Evolutionary conservation across 2,113 vertebrate species (phyloP).

Genomic region (Notothenia coriiceps): DNA sequence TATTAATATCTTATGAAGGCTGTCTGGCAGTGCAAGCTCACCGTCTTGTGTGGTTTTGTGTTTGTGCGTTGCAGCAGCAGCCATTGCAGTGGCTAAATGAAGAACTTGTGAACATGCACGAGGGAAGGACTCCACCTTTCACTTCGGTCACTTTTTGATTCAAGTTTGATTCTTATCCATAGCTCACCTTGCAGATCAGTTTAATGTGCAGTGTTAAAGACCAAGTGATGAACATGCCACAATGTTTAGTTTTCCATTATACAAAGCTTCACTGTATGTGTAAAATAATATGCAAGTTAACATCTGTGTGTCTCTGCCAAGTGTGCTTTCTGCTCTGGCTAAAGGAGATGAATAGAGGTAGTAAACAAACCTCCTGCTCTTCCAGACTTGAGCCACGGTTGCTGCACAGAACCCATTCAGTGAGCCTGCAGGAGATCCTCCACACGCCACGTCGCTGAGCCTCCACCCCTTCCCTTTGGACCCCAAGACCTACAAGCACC

Average conservation of each 20-base stretch:
- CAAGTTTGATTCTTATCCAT: constrained; percentile 9
- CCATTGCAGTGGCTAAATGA: constrained; percentile 67
- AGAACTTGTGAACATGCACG: constrained; percentile 73
- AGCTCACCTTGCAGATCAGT: constrained; percentile 22
- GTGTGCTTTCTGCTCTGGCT: constrained; percentile 64
- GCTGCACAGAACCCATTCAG: constrained; percentile 73
- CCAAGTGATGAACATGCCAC: constrained; percentile 47
- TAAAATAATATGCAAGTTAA: constrained; percentile 68
- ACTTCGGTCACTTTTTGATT: constrained; percentile 42
- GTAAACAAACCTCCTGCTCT: constrained; percentile 73
- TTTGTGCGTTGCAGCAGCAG: constrained; percentile 74
- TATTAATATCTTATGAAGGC: constrained; percentile 83
- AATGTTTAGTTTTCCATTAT: constrained; percentile 56
- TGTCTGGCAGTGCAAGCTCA: constrained; percentile 75
- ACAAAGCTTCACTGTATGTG: constrained; percentile 42
- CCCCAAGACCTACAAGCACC: constrained; percentile 44
- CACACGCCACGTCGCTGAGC: constrained; percentile 48
- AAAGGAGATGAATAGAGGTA: constrained; percentile 64
- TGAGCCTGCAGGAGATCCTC: constrained; percentile 71
- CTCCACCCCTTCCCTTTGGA: constrained; percentile 37
- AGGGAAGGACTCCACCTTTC: constrained; percentile 68
- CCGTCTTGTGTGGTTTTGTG: constrained; percentile 75
- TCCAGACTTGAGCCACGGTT: constrained; percentile 79
- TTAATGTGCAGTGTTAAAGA: constrained; percentile 30
- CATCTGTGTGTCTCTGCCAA: constrained; percentile 67